Conservation (phyloP, 2,797 vertebrate genomes). For the Gymnodraco acuticeps region DNA sequence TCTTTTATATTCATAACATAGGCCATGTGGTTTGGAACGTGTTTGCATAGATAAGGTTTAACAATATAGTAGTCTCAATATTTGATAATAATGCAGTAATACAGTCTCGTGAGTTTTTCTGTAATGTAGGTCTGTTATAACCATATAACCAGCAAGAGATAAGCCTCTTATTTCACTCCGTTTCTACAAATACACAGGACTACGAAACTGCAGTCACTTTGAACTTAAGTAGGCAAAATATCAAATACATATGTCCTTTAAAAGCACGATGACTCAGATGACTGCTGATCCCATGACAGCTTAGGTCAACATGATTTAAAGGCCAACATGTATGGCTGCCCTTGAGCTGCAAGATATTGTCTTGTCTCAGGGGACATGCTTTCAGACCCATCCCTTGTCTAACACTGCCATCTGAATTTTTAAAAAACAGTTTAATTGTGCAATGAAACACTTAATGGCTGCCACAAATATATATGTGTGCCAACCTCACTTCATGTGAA, state of each 20-base stretch:
- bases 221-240: slow-evolving; percentile 61
- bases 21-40: slow-evolving; percentile 9
- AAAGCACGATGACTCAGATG: slow-evolving; percentile 68
- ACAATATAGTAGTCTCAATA: slow-evolving; percentile 18
- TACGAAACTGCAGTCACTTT: slow-evolving; percentile 50
- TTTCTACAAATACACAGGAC: slow-evolving; percentile 44
- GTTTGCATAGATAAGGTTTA: slow-evolving; percentile 11
- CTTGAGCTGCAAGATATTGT: slow-evolving; percentile 57
- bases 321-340: slow-evolving; percentile 67
- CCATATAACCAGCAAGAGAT: slow-evolving; percentile 16
- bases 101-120: slow-evolving; percentile 25
- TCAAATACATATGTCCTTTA: slow-evolving; percentile 61
- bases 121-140: slow-evolving; percentile 8
- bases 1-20: slow-evolving; percentile 21
- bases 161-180: slow-evolving; percentile 9
- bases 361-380: slow-evolving; percentile 37
- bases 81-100: slow-evolving; percentile 4
- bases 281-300: slow-evolving; percentile 61
- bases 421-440: slow-evolving; percentile 6
- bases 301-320: slow-evolving; percentile 75
- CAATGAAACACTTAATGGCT: slow-evolving; percentile 37
- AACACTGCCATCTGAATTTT: slow-evolving; percentile 30
- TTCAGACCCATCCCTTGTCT: slow-evolving; percentile 22
- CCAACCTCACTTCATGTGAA: slow-evolving; percentile 33
- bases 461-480: slow-evolving; percentile 37